These are phyloP conservation scores for Cheirogaleus major DNA, from an alignment of 2,797 vertebrate genomes.

Conservation along the genomic window DNA sequence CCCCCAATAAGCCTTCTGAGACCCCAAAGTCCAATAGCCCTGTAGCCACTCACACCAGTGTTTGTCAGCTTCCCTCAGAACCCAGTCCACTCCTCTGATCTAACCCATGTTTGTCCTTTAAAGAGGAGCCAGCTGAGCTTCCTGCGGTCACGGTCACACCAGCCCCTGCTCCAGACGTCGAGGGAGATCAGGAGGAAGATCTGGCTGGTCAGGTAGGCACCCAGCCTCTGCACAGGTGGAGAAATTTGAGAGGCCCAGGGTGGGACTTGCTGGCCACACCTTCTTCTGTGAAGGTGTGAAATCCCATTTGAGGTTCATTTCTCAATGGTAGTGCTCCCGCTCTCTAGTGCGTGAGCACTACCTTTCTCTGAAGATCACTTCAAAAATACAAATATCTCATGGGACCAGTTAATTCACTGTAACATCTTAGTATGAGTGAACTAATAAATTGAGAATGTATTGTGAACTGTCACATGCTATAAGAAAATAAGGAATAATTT, in stretches of 20 bases:
- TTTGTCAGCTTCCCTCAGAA: not conserved
- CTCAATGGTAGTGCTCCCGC: not conserved
- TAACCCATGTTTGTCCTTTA: slow-evolving; percentile 70
- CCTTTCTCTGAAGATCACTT: not conserved
- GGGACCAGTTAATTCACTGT: not conserved
- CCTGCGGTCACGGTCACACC: slow-evolving; percentile 53
- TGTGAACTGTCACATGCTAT: not conserved
- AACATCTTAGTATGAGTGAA: not conserved
- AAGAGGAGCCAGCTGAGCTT: slow-evolving; percentile 72
- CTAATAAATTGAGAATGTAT: not conserved
- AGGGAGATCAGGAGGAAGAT: slow-evolving; percentile 64
- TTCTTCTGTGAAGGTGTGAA: slow-evolving; percentile 7
- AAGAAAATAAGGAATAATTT: not conserved
- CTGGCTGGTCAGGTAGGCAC: slow-evolving; percentile 69
- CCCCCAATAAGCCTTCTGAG: not conserved
- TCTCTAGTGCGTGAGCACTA: not conserved
- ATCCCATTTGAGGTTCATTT: not conserved
- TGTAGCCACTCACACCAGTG: not conserved
- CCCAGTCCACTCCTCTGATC: slow-evolving; percentile 10
- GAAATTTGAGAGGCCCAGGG: not conserved
- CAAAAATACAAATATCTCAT: not conserved
- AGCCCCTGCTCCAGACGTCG: slow-evolving; percentile 41
- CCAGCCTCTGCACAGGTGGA: not conserved
- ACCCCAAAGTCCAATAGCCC: not conserved
- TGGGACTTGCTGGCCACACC: not conserved